A percentile compares a stretch with the other conserved stretches of the same genome.
Conservation (phyloP, 2,113 vertebrate genomes). For the Brachirus orientalis region DNA sequence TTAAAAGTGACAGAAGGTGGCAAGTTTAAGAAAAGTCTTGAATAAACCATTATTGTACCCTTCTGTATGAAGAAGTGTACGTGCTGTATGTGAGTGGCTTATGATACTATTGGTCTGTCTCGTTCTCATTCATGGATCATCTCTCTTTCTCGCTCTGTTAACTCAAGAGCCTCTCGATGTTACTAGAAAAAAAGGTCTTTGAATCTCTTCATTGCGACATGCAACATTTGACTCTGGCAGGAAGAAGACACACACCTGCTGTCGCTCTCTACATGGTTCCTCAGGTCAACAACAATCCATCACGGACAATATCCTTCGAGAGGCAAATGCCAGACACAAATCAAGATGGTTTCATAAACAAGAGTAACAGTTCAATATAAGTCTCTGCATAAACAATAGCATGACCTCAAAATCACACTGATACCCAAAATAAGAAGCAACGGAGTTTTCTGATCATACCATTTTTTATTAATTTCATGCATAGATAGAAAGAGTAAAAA, state of each 20-base stretch:
- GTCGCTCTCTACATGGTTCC: background rate
- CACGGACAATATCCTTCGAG: background rate
- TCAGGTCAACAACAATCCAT: slow-evolving; percentile 6
- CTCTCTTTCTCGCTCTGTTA: slow-evolving; percentile 15
- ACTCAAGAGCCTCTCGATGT: slow-evolving; percentile 41
- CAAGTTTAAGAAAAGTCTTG: no score
- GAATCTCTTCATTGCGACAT: slow-evolving; percentile 18
- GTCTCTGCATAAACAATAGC: background rate
- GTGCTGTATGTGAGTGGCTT: slow-evolving; percentile 2
- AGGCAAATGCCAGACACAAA: background rate
- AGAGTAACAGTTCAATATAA: background rate
- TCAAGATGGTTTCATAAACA: background rate
- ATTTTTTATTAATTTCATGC: no score
- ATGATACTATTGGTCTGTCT: background rate
- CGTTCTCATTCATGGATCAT: background rate
- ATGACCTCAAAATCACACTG: no score
- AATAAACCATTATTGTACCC: no score
- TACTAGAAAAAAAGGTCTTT: slow-evolving; percentile 9
- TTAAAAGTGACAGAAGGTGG: no score
- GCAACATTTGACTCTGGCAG: slow-evolving; percentile 42
- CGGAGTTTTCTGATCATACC: no score
- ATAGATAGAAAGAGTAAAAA: no score
- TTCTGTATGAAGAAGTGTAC: background rate
- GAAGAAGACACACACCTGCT: slow-evolving; percentile 30
- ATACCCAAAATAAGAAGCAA: no score